phyloP scores from a whole-genome alignment of 2,113 vertebrate genomes.

The Aegotheles bennettii region DNA sequence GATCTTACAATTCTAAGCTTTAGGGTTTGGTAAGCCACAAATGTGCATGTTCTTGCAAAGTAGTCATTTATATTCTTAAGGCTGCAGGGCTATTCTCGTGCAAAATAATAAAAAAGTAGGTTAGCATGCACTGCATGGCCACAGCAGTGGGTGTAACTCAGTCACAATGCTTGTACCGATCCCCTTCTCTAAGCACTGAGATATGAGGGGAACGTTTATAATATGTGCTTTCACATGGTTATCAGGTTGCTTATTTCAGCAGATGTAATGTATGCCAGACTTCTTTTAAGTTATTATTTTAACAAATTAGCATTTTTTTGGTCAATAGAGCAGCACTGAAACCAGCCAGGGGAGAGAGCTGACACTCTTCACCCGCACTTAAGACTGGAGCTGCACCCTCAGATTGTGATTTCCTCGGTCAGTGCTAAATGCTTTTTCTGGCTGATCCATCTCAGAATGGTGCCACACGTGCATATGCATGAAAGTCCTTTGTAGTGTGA shows the following conservation, averaged over 20 bases:
- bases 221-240: background rate
- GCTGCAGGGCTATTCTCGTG: background rate
- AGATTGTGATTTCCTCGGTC: background rate
- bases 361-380: background rate
- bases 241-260: background rate
- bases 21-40: slow-evolving; percentile 30
- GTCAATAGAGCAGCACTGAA: background rate
- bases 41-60: background rate
- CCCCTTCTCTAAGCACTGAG: background rate
- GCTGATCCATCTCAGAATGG: background rate
- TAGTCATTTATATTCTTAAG: background rate
- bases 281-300: background rate
- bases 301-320: background rate
- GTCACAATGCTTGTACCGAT: background rate
- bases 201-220: background rate
- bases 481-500: slow-evolving; percentile 33
- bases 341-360: background rate
- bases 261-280: background rate
- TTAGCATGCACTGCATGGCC: background rate
- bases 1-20: background rate
- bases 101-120: background rate
- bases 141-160: background rate
- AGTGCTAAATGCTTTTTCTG: background rate
- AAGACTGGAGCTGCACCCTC: background rate
- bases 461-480: background rate